phyloP scores from a whole-genome alignment of 2,888 invertebrate species.

The Sesia apiformis region DNA sequence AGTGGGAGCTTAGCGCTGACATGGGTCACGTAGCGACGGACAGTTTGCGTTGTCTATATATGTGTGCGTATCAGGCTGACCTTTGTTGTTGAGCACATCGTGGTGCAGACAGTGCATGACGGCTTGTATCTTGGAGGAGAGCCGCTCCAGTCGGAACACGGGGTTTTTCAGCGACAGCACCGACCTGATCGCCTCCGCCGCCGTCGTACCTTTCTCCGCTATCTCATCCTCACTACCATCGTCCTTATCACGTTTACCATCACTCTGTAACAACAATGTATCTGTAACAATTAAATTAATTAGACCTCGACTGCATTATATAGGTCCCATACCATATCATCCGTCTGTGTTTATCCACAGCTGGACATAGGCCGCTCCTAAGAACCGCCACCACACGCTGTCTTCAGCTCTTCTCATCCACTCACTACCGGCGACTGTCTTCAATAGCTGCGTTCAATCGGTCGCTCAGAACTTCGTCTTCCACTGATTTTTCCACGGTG shows the following conservation, averaged over 20 bases:
- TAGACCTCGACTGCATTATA: not conserved
- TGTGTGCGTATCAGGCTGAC: slow-evolving; percentile 18
- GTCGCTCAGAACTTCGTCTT: too few species aligned
- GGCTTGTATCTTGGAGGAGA: slow-evolving; percentile 81
- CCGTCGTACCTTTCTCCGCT: slow-evolving; percentile 52
- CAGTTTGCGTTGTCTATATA: not conserved
- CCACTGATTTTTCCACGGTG: too few species aligned
- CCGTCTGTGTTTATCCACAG: not conserved
- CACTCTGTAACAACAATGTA: not conserved
- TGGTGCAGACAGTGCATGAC: slow-evolving; percentile 73
- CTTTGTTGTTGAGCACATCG: slow-evolving; percentile 58
- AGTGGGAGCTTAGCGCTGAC: too few species aligned
- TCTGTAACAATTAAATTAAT: not conserved
- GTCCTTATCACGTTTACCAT: slow-evolving; percentile 3
- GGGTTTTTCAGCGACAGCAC: slow-evolving; percentile 81
- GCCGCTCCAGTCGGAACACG: slow-evolving; percentile 74
- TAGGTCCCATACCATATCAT: not conserved
- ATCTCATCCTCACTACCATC: slow-evolving; percentile 22
- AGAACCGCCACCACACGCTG: too few species aligned
- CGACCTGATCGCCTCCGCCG: slow-evolving; percentile 73
- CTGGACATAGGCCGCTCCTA: too few species aligned
- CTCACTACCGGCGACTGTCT: too few species aligned
- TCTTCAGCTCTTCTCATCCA: too few species aligned
- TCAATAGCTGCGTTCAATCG: too few species aligned
- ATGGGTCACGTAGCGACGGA: too few species aligned